phyloP scores from a whole-genome alignment of 2,888 invertebrate species.

The Rhamnusium bicolor region DNA sequence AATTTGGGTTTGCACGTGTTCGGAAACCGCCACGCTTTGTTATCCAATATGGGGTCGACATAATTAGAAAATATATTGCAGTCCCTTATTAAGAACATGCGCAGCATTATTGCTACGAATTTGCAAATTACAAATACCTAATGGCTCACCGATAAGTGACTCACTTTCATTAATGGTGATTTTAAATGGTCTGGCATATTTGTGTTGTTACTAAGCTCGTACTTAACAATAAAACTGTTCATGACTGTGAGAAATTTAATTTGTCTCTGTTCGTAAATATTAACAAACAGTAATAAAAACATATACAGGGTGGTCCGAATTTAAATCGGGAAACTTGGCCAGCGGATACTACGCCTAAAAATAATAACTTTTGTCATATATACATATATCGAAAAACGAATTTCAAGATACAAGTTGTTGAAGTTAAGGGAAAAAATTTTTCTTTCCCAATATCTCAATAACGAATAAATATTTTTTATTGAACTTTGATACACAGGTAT shows the following conservation, averaged over 20 bases:
- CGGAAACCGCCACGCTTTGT: slow-evolving; percentile 23
- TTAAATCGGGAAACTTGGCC: no score
- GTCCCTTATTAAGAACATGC: slow-evolving; percentile 1
- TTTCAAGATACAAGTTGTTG: no score
- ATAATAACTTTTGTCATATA: no score
- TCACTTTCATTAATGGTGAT: slow-evolving; percentile 22
- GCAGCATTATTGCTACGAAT: slow-evolving; percentile 6
- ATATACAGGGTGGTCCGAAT: no score
- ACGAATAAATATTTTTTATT: no score
- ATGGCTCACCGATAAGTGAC: slow-evolving; percentile 8
- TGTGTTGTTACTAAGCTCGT: slow-evolving; percentile 10
- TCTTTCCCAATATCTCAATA: no score
- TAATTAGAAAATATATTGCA: slow-evolving; percentile 20
- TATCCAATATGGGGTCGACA: slow-evolving; percentile 12
- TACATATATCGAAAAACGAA: no score
- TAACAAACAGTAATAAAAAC: slow-evolving; percentile 3
- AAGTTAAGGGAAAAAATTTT: no score
- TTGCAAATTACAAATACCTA: slow-evolving; percentile 22
- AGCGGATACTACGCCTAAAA: no score
- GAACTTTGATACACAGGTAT: no score
- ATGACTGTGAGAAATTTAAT: slow-evolving; percentile 22
- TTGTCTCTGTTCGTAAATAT: slow-evolving; percentile 12
- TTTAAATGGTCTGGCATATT: slow-evolving; percentile 19
- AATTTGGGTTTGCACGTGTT: slow-evolving; percentile 29
- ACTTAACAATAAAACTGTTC: background rate